These are phyloP conservation scores for Nowickia ferox DNA, from an alignment of 2,888 invertebrate genomes.

Conservation along the genomic window DNA sequence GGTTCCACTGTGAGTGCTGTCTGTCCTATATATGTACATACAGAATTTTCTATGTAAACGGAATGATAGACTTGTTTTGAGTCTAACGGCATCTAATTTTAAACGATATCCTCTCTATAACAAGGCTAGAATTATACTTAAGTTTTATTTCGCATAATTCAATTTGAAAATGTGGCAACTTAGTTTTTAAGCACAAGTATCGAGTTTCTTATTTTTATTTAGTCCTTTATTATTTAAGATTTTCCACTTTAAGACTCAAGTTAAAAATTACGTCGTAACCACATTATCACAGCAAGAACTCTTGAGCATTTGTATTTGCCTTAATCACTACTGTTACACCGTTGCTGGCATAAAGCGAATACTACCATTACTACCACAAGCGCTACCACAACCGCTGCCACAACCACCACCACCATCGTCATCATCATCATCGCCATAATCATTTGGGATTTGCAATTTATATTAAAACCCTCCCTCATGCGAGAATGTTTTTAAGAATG, in stretches of 20 bases:
- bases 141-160: not conserved
- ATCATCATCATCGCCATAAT: not conserved
- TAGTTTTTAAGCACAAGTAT: conserved; percentile 9
- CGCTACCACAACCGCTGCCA: not conserved
- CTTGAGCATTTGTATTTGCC: conserved; percentile 42
- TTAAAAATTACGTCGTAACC: conserved; percentile 71
- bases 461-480: conserved; percentile 48
- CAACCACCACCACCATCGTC: not conserved
- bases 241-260: conserved; percentile 73
- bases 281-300: conserved; percentile 72
- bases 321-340: conserved; percentile 30
- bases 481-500: not conserved
- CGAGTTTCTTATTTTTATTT: conserved; percentile 16
- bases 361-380: not conserved
- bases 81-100: too few species aligned
- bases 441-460: conserved; percentile 38
- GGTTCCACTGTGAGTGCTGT: too few species aligned
- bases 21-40: too few species aligned
- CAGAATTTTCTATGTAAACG: too few species aligned
- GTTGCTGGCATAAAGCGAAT: not conserved
- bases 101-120: too few species aligned
- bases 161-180: conserved; percentile 3
- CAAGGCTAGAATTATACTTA: not conserved
- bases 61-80: too few species aligned
- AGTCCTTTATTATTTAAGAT: conserved; percentile 61